Conservation (phyloP, 1,140 invertebrate genomes). For the Drosophila malerkotliana region DNA sequence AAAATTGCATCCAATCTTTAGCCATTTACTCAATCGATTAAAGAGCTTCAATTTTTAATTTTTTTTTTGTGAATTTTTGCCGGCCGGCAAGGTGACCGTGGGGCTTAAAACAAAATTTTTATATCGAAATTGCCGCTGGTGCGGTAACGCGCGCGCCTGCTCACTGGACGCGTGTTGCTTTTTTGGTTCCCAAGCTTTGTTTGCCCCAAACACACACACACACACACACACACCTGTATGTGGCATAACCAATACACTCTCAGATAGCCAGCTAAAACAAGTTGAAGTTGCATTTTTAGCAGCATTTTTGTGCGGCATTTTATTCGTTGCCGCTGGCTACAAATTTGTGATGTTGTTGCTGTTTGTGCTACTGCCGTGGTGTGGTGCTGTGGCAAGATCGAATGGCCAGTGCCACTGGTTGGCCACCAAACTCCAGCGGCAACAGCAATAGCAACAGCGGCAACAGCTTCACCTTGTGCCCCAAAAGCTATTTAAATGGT, state of each 20-base stretch:
- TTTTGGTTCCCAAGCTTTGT: constrained; percentile 79
- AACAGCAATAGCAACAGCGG: constrained; percentile 57
- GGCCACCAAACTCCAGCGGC: constrained; percentile 36
- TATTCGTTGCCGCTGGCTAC: constrained; percentile 76
- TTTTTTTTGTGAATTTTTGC: constrained; percentile 29
- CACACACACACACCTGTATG: constrained; percentile 12
- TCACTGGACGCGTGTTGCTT: constrained; percentile 70
- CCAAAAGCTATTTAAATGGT: constrained; percentile 81
- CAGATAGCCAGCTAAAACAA: constrained; percentile 39
- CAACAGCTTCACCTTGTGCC: constrained; percentile 74
- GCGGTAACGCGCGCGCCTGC: constrained; percentile 49
- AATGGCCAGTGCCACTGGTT: constrained; percentile 39
- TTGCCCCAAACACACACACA: constrained; percentile 41
- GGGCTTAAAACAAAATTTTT: constrained; percentile 69
- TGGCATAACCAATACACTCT: constrained; percentile 13
- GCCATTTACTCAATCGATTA: constrained; percentile 23
- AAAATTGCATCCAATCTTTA: constrained; percentile 70
- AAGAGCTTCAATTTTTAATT: neutral
- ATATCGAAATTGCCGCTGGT: constrained; percentile 65
- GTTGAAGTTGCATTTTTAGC: constrained; percentile 80
- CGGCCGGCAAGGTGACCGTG: constrained; percentile 79
- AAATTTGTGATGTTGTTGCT: constrained; percentile 63
- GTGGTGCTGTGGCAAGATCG: constrained; percentile 31
- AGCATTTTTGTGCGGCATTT: constrained; percentile 79
- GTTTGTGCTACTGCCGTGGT: constrained; percentile 11